Conservation (phyloP, 2,797 vertebrate genomes). For the Okamejei kenojei region DNA sequence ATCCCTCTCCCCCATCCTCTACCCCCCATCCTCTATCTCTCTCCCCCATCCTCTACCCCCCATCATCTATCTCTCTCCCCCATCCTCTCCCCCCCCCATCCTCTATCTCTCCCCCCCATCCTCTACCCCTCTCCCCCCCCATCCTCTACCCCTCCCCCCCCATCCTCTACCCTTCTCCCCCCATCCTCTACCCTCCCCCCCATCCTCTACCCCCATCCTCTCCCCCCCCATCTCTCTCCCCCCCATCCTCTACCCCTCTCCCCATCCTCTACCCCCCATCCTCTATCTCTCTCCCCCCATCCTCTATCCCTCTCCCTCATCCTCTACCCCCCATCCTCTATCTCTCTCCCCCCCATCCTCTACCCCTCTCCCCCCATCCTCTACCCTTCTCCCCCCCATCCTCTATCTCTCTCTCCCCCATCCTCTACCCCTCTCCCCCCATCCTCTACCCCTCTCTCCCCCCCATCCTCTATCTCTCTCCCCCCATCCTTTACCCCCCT, state of each 20-base stretch:
- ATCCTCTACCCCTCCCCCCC: no score
- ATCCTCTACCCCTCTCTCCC: fast-evolving
- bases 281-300: neutral
- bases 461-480: neutral
- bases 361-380: neutral
- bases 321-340: neutral
- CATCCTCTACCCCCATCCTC: neutral
- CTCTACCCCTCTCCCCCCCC: no score
- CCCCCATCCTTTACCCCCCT: neutral
- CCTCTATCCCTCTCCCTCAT: neutral
- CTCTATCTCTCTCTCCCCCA: no score
- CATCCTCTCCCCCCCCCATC: neutral
- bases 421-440: no score
- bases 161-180: no score
- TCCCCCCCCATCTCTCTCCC: neutral
- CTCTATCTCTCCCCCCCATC: neutral
- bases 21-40: fast-evolving
- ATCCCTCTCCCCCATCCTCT: no score
- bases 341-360: neutral
- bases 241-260: no score
- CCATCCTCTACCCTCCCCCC: no score
- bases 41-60: neutral
- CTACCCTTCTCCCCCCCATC: neutral
- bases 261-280: neutral
- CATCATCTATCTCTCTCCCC: neutral